Evolutionary conservation across 2,113 vertebrate species (phyloP).

Genomic region (Sminthopsis crassicaudata): DNA sequence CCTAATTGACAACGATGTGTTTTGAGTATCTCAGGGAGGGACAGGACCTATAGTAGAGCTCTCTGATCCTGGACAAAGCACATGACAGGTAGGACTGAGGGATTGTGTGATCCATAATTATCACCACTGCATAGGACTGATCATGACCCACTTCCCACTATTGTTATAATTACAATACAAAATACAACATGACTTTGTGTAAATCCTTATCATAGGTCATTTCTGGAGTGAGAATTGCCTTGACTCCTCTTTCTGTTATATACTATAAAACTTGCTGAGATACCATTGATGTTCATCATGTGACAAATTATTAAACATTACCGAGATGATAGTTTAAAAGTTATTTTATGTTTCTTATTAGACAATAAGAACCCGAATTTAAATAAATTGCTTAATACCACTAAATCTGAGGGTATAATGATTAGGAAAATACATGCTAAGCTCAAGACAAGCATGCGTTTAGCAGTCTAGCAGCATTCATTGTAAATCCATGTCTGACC

Average conservation of each 20-base stretch:
- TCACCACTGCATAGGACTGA: background rate
- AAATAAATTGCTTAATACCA: constrained; percentile 42
- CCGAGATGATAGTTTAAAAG: constrained; percentile 14
- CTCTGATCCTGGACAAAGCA: background rate
- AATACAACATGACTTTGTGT: background rate
- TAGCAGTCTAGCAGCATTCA: background rate
- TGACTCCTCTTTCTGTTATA: background rate
- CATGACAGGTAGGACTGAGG: background rate
- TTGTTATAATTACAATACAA: background rate
- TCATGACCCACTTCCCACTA: background rate
- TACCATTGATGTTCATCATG: background rate
- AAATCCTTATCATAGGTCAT: background rate
- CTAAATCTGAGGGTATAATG: constrained; percentile 28
- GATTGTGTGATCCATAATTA: background rate
- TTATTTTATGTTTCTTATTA: constrained; percentile 26
- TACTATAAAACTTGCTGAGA: background rate
- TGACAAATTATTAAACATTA: background rate
- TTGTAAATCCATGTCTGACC: background rate
- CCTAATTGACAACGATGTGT: too few relatives aligned
- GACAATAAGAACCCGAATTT: background rate
- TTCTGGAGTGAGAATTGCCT: background rate
- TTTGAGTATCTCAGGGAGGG: background rate
- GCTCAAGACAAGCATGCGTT: background rate
- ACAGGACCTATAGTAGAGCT: background rate
- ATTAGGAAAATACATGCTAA: constrained; percentile 20